Evolutionary conservation across 2,888 invertebrate species (phyloP).

Genomic region (Sinohyriopsis cumingii): DNA sequence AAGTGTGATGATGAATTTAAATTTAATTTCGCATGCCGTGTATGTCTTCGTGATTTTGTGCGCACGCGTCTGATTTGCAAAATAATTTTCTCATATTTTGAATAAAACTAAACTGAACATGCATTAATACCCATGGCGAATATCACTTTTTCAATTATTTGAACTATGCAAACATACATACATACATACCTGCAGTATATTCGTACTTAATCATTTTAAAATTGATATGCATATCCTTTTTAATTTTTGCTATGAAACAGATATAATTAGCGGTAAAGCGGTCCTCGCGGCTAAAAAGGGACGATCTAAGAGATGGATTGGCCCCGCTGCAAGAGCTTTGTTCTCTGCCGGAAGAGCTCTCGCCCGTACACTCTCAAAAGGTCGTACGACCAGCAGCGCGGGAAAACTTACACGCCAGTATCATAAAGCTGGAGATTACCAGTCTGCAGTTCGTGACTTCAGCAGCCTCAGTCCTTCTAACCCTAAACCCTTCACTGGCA

Average conservation of each 20-base stretch:
- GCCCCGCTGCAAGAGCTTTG: background rate
- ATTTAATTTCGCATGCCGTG: too few species aligned
- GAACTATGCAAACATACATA: too few species aligned
- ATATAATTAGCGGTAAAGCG: background rate
- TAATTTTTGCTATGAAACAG: background rate
- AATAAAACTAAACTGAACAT: too few species aligned
- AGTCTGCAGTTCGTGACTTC: constrained; percentile 4
- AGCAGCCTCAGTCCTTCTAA: background rate
- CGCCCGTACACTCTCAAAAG: background rate
- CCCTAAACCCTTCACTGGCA: background rate
- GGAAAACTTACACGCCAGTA: constrained; percentile 6
- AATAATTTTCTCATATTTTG: too few species aligned
- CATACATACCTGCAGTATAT: too few species aligned
- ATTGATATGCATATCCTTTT: too few species aligned
- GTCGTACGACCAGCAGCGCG: constrained; percentile 1
- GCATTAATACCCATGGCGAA: too few species aligned
- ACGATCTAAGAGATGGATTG: constrained; percentile 4
- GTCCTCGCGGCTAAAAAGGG: background rate
- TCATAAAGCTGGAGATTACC: background rate
- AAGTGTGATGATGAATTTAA: too few species aligned
- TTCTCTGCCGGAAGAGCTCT: constrained; percentile 1
- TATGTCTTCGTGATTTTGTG: too few species aligned
- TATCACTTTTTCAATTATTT: too few species aligned
- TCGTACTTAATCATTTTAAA: too few species aligned
- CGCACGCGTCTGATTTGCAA: too few species aligned